phyloP scores from a whole-genome alignment of 2,113 vertebrate species.

The Syngnathoides biaculeatus region DNA sequence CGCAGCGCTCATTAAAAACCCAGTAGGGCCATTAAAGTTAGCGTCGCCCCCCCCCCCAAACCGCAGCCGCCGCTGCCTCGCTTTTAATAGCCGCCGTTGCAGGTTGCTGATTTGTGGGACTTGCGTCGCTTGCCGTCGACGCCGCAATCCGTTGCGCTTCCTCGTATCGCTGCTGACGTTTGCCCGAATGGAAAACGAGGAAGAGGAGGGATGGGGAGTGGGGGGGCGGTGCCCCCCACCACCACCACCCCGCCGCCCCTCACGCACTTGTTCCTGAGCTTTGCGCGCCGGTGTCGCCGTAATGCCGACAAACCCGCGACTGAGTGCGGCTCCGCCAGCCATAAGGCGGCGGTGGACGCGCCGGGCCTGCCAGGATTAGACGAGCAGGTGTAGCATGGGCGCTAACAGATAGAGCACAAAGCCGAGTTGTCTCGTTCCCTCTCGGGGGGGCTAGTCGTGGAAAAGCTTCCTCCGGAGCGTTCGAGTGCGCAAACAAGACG shows the following conservation, averaged over 20 bases:
- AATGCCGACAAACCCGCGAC: conserved; percentile 64
- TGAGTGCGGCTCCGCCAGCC: conserved; percentile 62
- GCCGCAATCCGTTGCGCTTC: conserved; percentile 34
- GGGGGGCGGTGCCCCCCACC: conserved; percentile 19
- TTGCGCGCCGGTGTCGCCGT: conserved; percentile 68
- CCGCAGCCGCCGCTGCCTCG: conserved; percentile 68
- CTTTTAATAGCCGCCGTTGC: conserved; percentile 74
- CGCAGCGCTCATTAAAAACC: conserved; percentile 81
- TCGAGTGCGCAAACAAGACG: conserved; percentile 20
- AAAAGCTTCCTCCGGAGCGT: conserved; percentile 39
- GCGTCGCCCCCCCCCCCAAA: conserved; percentile 78
- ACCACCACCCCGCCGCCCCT: too few species aligned
- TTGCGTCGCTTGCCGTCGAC: conserved; percentile 37
- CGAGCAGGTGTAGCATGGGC: conserved; percentile 72
- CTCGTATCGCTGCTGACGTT: conserved; percentile 6
- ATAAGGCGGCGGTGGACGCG: conserved; percentile 68
- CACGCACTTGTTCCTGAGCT: conserved; percentile 62
- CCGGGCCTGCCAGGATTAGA: conserved; percentile 74
- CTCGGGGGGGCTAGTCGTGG: conserved; percentile 44
- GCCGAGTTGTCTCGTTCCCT: conserved; percentile 58
- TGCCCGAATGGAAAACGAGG: conserved; percentile 14
- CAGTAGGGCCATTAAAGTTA: conserved; percentile 80
- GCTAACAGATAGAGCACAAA: conserved; percentile 68
- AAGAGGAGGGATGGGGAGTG: conserved; percentile 33
- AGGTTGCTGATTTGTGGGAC: conserved; percentile 73